A percentile compares a stretch with the other conserved stretches of the same genome.
Conservation (phyloP, 2,113 vertebrate species). For the Fukomys damarensis region DNA sequence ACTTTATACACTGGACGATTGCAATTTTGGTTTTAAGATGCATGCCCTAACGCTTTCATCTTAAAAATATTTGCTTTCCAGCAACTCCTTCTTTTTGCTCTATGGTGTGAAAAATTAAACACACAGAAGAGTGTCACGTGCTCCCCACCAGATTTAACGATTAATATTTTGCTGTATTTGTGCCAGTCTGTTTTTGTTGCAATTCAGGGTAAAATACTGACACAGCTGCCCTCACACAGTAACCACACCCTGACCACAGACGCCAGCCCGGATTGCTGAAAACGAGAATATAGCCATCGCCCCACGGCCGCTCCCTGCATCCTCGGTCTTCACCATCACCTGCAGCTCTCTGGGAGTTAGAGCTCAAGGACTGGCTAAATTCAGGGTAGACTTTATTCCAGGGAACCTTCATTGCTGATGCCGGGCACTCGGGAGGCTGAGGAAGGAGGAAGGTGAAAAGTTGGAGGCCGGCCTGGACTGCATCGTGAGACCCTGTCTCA, state of each 20-base stretch:
- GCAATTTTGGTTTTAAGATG: not conserved
- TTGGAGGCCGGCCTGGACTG: not conserved
- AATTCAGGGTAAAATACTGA: not conserved
- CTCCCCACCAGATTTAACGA: not conserved
- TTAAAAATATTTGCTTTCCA: not conserved
- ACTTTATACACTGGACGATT: not conserved
- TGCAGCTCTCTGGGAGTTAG: not conserved
- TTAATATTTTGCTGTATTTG: not conserved
- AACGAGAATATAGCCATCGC: not conserved
- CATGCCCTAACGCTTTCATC: not conserved
- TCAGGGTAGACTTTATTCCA: not conserved
- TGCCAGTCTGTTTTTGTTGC: not conserved
- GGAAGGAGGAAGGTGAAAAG: not conserved
- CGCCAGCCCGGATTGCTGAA: not conserved
- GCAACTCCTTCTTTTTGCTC: not conserved
- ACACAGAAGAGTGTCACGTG: not conserved
- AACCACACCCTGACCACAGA: rapidly evolving
- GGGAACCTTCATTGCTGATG: not conserved
- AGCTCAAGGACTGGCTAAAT: not conserved
- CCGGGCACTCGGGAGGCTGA: not conserved
- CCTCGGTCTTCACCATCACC: rapidly evolving
- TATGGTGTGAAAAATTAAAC: not conserved
- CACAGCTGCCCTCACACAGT: rapidly evolving
- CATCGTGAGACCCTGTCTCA: not conserved
- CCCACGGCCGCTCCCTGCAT: rapidly evolving